A percentile compares a stretch with the other conserved stretches of the same genome.
These are phyloP conservation scores for Cryptomyrus ogoouensis DNA, from an alignment of 2,113 vertebrate genomes.

Conservation along the genomic window DNA sequence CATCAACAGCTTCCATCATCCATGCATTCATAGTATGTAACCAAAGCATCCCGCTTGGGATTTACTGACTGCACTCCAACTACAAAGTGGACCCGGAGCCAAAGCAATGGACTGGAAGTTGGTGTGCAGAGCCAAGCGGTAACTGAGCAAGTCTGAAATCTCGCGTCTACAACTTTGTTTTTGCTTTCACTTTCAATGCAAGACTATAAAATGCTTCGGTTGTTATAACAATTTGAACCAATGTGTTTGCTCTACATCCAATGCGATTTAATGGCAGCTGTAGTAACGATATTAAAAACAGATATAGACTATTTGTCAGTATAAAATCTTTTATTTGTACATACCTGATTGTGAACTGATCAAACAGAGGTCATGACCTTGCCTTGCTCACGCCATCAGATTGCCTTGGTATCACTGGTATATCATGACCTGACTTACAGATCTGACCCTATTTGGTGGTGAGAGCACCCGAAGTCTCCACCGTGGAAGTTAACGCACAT, in stretches of 20 bases:
- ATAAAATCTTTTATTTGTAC: neutral
- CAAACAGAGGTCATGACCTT: neutral
- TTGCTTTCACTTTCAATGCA: neutral
- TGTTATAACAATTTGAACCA: neutral
- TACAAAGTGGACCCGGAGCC: too few species aligned
- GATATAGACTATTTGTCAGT: neutral
- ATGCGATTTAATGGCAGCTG: neutral
- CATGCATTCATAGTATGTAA: neutral
- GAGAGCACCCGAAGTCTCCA: neutral
- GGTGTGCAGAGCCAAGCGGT: neutral
- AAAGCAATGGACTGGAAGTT: neutral
- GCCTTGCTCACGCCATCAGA: neutral
- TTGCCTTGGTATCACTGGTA: neutral
- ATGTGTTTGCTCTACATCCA: neutral
- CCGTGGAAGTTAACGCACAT: neutral
- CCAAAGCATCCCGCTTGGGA: neutral
- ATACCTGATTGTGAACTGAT: neutral
- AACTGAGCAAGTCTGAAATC: neutral
- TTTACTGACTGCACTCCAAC: neutral
- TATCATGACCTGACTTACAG: neutral
- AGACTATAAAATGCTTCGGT: neutral
- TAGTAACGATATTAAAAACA: neutral
- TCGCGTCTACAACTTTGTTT: neutral
- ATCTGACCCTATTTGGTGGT: neutral
- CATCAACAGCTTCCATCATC: neutral